phyloP scores from a whole-genome alignment of 2,888 invertebrate species.

The Dasypogon diadema region DNA sequence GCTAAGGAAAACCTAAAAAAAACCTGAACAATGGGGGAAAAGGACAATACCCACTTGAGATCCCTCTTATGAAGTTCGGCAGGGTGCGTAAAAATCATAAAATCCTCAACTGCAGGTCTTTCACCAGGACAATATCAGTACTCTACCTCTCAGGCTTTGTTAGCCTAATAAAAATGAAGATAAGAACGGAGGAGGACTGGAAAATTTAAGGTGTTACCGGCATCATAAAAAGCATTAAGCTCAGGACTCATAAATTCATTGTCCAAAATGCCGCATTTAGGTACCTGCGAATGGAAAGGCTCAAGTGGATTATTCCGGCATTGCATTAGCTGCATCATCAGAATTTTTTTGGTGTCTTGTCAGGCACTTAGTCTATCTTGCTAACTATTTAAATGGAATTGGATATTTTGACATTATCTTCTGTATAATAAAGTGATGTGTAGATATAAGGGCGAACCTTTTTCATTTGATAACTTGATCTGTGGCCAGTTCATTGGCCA shows the following conservation, averaged over 20 bases:
- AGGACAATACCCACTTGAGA: slow-evolving; percentile 49
- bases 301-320: slow-evolving; percentile 1
- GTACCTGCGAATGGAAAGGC: neutral
- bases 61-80: slow-evolving; percentile 44
- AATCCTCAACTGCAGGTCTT: slow-evolving; percentile 35
- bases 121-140: neutral
- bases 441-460: no score
- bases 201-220: slow-evolving; percentile 22
- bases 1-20: slow-evolving; percentile 21
- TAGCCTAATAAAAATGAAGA: slow-evolving; percentile 32
- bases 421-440: no score
- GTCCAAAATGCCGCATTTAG: neutral
- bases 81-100: slow-evolving; percentile 38
- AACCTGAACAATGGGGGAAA: slow-evolving; percentile 14
- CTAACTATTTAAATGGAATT: no score
- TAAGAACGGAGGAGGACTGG: neutral
- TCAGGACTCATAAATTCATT: slow-evolving; percentile 33
- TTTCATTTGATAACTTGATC: no score
- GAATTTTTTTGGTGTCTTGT: neutral
- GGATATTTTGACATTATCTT: no score
- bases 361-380: slow-evolving; percentile 26
- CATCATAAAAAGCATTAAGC: slow-evolving; percentile 27
- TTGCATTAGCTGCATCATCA: slow-evolving; percentile 9
- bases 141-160: neutral
- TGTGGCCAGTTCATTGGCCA: no score